Base-by-base conservation (phyloP, 2,888 invertebrate species). In the Chloromyia formosa region DNA sequence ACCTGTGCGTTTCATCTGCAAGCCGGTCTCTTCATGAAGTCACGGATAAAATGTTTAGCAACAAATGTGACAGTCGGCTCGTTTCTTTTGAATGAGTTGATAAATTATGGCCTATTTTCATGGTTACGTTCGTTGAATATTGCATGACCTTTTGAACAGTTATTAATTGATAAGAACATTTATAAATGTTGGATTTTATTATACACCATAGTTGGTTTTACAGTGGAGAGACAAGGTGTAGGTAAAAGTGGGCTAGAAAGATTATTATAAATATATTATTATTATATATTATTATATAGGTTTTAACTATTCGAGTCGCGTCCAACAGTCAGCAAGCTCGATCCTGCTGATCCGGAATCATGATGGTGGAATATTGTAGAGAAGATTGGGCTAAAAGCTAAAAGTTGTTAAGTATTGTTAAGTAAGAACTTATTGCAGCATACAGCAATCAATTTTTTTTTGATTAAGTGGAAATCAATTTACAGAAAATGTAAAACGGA, bases 51-150 rank as follows among this genome's bases (percentile, higher is more conserved):
- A 71, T 71, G 71, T 71, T 71, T 71, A 71, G 71, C 71, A 71
- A 71, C 71, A 71, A 58, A 71, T 71, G 71, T 56, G 71, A 71
- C 71, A 71, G 71, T 71, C 71, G 56, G 71, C 66, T 71, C 71
- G 71, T 42, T 66, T 42, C 56, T 71, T 56, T 56, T 56, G 71
- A 35, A 56, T 42, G 35, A 53, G 12, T 56, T 56, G 71, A 56
- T 71, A 56, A 71, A 71, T 71, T 71, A 71, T 58, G 71, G 35
- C 71, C 56, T 35, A 56, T 71, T 71, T 69, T 54, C 66, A 42
- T 66, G n/a, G 66, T 45, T 35, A 66, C 66, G 45, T 49, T 49
- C 66, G 49, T 66, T 66, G 66, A 45, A 66, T 66, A 66, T 54
- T 40, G 71, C 56, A 71, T 71, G 71, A 71, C 71, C 71, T 56